Conservation (phyloP, 2,113 vertebrate genomes). For the Anoplopoma fimbria region DNA sequence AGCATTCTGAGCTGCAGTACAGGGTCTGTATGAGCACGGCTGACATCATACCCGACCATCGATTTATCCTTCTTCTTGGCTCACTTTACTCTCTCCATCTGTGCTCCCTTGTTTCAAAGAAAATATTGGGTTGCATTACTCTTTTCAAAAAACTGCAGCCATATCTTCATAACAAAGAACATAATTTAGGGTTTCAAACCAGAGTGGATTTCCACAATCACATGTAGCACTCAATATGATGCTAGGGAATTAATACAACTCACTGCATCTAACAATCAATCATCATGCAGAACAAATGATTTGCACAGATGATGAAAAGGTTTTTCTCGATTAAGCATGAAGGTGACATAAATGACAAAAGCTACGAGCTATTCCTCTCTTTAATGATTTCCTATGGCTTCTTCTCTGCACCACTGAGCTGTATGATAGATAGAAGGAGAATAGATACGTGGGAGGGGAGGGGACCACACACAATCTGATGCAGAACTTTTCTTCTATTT, state of each 20-base stretch:
- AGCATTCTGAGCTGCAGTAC: not conserved
- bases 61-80: not conserved
- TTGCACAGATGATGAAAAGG: not conserved
- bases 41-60: constrained; percentile 18
- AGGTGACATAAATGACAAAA: constrained; percentile 14
- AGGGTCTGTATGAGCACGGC: constrained; percentile 2
- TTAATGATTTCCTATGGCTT: constrained; percentile 19
- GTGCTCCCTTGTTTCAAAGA: not conserved
- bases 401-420: constrained; percentile 40
- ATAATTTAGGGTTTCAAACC: not conserved
- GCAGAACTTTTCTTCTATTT: constrained; percentile 42
- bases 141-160: not conserved
- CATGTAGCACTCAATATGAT: not conserved
- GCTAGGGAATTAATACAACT: not conserved
- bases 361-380: constrained; percentile 5
- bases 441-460: not conserved
- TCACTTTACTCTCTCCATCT: not conserved
- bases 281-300: not conserved
- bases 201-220: not conserved
- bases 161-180: not conserved
- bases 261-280: not conserved
- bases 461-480: not conserved
- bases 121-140: not conserved
- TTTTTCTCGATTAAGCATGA: constrained; percentile 29
- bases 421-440: not conserved